Conservation (phyloP, 1,140 invertebrate genomes). For the Leptinotarsa undecemlineata region DNA sequence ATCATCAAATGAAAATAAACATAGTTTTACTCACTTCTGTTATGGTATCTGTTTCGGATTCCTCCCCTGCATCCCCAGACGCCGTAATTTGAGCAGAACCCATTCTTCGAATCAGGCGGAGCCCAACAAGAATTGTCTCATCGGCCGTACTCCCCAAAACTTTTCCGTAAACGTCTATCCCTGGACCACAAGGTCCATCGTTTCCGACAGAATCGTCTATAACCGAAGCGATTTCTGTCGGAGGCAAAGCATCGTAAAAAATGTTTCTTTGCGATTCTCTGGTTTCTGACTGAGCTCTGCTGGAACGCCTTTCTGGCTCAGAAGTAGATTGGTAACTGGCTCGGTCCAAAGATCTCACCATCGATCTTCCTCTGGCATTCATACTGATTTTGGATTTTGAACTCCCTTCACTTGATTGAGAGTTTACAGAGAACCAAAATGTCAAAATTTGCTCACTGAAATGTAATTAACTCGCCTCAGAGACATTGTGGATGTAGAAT, state of each 20-base stretch:
- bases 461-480: too few species aligned
- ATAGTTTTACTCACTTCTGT: background rate
- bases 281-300: background rate
- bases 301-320: background rate
- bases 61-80: background rate
- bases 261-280: background rate
- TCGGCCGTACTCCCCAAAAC: conserved; percentile 45
- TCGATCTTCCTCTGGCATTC: background rate
- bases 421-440: too few species aligned
- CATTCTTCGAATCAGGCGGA: conserved; percentile 17
- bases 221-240: background rate
- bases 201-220: background rate
- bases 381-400: background rate
- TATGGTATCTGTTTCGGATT: background rate
- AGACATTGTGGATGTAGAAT: too few species aligned
- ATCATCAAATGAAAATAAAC: background rate
- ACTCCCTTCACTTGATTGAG: too few species aligned
- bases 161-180: conserved; percentile 40
- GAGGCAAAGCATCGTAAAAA: background rate
- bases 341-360: background rate
- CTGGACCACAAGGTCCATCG: background rate
- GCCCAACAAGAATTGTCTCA: conserved; percentile 43
- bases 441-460: too few species aligned
- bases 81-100: background rate
- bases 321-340: background rate